These are phyloP conservation scores for Heliconius hortense DNA, from an alignment of 2,888 invertebrate species.

Conservation along the genomic window DNA sequence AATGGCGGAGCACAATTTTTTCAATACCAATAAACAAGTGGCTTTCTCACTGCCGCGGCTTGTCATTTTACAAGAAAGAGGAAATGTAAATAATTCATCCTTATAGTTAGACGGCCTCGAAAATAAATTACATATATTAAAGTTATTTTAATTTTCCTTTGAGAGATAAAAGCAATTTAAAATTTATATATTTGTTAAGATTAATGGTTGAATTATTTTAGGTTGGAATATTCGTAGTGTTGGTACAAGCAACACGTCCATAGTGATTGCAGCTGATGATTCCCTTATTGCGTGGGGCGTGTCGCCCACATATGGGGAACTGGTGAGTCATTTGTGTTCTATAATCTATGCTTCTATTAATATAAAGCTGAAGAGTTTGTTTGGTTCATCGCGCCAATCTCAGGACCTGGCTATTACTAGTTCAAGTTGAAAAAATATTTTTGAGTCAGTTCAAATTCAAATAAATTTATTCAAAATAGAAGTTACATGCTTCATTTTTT, in stretches of 20 bases:
- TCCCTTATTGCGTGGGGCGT: slow-evolving; percentile 96
- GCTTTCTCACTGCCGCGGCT: too few relatives aligned
- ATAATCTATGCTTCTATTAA: background rate
- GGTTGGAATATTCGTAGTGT: slow-evolving; percentile 95
- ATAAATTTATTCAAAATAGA: too few relatives aligned
- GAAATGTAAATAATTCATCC: background rate
- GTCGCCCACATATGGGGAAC: slow-evolving; percentile 96
- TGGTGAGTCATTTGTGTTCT: slow-evolving; percentile 75
- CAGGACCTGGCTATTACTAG: too few relatives aligned
- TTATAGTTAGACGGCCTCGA: background rate
- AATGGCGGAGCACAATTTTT: too few relatives aligned
- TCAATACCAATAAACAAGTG: too few relatives aligned
- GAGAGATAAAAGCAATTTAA: background rate
- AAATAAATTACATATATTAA: background rate
- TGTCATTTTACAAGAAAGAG: background rate
- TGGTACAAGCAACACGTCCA: slow-evolving; percentile 91
- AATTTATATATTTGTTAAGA: background rate
- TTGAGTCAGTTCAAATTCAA: too few relatives aligned
- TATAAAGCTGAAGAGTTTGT: too few relatives aligned
- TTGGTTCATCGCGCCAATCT: too few relatives aligned
- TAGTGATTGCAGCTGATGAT: slow-evolving; percentile 94
- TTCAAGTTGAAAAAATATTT: too few relatives aligned
- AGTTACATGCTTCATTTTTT: too few relatives aligned
- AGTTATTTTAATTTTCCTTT: background rate
- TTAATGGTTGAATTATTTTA: slow-evolving; percentile 46